phyloP scores from a whole-genome alignment of 2,797 vertebrate species.

The Erpetoichthys calabaricus region DNA sequence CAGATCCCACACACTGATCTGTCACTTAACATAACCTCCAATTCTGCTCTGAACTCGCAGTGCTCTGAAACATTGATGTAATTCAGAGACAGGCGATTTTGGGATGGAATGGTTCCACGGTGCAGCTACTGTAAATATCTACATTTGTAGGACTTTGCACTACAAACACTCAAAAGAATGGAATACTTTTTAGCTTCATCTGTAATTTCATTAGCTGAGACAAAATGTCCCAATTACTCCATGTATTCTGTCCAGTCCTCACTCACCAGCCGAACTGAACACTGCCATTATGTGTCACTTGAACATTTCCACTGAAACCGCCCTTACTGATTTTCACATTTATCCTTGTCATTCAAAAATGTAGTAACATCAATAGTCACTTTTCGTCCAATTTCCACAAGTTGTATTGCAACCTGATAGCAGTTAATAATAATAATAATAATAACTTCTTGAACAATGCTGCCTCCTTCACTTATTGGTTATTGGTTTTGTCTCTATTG shows the following conservation, averaged over 20 bases:
- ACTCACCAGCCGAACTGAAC: background rate
- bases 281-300: background rate
- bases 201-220: constrained; percentile 5
- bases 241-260: constrained; percentile 8
- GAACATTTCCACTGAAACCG: too few relatives aligned
- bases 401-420: too few relatives aligned
- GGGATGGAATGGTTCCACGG: background rate
- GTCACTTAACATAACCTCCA: constrained; percentile 2
- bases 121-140: background rate
- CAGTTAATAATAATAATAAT: too few relatives aligned
- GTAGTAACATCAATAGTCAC: too few relatives aligned
- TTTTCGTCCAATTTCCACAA: too few relatives aligned
- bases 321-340: too few relatives aligned
- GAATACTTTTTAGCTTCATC: constrained; percentile 6
- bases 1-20: constrained; percentile 6
- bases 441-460: too few relatives aligned
- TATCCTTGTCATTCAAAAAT: too few relatives aligned
- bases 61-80: constrained; percentile 1
- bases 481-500: too few relatives aligned
- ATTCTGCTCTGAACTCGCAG: constrained; percentile 1
- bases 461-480: too few relatives aligned
- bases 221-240: constrained; percentile 10
- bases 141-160: background rate
- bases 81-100: background rate
- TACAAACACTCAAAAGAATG: constrained; percentile 1